Evolutionary conservation across 2,797 vertebrate genomes (phyloP), one percentile per base, ranked within the genome.

Genomic region (Xenentodon cancila): DNA sequence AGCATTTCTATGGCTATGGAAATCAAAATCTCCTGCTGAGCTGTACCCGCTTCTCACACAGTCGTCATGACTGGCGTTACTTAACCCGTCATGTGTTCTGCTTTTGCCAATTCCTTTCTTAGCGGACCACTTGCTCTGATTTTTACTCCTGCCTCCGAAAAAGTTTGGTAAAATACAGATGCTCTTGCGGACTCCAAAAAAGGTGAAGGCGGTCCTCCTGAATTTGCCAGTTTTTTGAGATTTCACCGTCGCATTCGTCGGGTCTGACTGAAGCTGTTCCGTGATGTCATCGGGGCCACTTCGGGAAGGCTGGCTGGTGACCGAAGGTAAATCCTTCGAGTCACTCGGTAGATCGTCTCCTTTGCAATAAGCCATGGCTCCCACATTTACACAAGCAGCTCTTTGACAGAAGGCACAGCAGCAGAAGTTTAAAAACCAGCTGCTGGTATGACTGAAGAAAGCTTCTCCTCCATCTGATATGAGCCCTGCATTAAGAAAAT

Each of bases 101-200:
- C 97, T 98, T 79, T 97, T 99, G 64, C 91, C 86, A 15, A 99
- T 81, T 49, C 94, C 93, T 70, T 95, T 98, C 85, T 94, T 96
- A 2, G 93, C 91, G 2, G 85, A 87, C 58, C 80, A 92, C 75
- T 95, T 97, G 54, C 77, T 93, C 16, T 74, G 94, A 82, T 91
- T 91, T 92, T 95, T 98, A 81, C 79, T 93, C 62, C 93, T 93
- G 42, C 95, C 95, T 3, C 96, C 93, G 19, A 99, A 98, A 79
- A 98, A 97, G 76, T 93, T 97, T 1, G 97, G 97, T 68, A 99
- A 89, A 22, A 97, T 95, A 69, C 97, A 99, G 77, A 99, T 97
- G 75, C 94, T 93, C 80, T 95, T 95, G 68, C 96, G 96, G 56
- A 96, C 95, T 12, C 97, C 94, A 5, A 99, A 99, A 59, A 99